Evolutionary conservation across 2,888 invertebrate species (phyloP), one percentile per base, ranked within the genome.

Genomic region (Tipula unca): DNA sequence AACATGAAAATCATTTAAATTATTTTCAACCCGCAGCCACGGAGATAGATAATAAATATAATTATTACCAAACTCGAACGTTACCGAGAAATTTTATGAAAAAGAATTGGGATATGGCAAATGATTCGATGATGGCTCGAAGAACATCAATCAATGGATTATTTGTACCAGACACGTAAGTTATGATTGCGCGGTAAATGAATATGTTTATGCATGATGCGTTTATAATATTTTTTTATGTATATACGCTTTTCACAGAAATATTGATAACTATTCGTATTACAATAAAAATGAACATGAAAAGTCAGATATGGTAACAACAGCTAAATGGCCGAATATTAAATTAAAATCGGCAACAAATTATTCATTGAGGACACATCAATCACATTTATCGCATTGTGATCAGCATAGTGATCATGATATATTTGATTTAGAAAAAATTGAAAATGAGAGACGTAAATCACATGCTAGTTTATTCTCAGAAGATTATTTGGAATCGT

Each of bases 381-480:
- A 84, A 86, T 83, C 42, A 85, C 32, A 39, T 32, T 35, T 69
- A 84, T 29, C 85, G 13, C 85, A n/a, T 20, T 85, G 17, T n/a
- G 10, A n/a, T 17, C n/a, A 54, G 1, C 29, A 48, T 29, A 48
- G 48, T 32, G 85, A 48, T 25, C 29, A 29, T 84, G 89, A 89
- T 29, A 88, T 89, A 13, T 91, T 90, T 86, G 90, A 91, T 88
- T 88, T 91, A 85, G 91, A 91, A 86, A 89, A 90, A 87, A 90
- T 91, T 42, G 91, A 91, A 86, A 89, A 89, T 29, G 91, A 91
- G 86, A 88, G 91, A 2, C 88, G 91, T 29, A 89, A 90, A 85
- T 91, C 91, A 1, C 90, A 91, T 88, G 90, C 91, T n/a, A 90
- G 88, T 86, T 89, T 91, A 82, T 91, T 91, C 86, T 88, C 87